phyloP scores from a whole-genome alignment of 92 coral and sea anemone genomes.

The Paragorgia papillata region DNA sequence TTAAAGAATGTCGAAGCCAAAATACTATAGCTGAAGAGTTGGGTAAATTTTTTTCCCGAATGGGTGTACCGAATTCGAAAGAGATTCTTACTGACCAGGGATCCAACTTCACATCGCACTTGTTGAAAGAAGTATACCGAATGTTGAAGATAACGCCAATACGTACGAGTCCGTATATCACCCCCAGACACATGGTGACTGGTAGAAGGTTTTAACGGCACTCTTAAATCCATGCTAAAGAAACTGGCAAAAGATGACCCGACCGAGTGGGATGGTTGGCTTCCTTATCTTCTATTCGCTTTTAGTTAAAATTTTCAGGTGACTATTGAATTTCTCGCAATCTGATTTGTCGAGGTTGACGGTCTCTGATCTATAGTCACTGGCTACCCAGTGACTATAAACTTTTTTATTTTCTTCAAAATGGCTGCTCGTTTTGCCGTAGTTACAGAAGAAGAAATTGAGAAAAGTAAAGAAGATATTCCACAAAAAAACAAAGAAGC shows the following conservation, averaged over 20 bases:
- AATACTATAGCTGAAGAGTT: constrained; percentile 40
- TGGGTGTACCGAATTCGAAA: constrained; percentile 54
- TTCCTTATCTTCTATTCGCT: constrained; percentile 53
- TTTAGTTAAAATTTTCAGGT: too few relatives aligned
- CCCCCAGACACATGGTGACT: constrained; percentile 58
- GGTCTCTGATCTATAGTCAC: too few relatives aligned
- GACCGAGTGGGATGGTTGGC: constrained; percentile 53
- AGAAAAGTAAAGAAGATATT: too few relatives aligned
- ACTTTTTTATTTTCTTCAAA: too few relatives aligned
- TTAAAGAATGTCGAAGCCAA: constrained; percentile 38
- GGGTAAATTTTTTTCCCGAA: constrained; percentile 36
- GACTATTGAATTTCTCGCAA: too few relatives aligned
- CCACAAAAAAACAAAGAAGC: too few relatives aligned
- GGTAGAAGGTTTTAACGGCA: constrained; percentile 52
- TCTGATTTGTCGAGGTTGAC: too few relatives aligned
- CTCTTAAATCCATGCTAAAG: constrained; percentile 56
- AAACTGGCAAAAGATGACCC: constrained; percentile 35
- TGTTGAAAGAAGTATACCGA: constrained; percentile 44
- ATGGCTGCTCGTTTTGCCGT: too few relatives aligned
- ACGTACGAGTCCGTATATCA: constrained; percentile 53
- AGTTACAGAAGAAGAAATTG: too few relatives aligned
- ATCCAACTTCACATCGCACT: constrained; percentile 45
- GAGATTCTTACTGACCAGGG: constrained; percentile 61
- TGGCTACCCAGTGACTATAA: too few relatives aligned
- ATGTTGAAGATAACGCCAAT: constrained; percentile 42